Conservation (phyloP, 1,140 invertebrate genomes). For the Caenorhabditis latens region DNA sequence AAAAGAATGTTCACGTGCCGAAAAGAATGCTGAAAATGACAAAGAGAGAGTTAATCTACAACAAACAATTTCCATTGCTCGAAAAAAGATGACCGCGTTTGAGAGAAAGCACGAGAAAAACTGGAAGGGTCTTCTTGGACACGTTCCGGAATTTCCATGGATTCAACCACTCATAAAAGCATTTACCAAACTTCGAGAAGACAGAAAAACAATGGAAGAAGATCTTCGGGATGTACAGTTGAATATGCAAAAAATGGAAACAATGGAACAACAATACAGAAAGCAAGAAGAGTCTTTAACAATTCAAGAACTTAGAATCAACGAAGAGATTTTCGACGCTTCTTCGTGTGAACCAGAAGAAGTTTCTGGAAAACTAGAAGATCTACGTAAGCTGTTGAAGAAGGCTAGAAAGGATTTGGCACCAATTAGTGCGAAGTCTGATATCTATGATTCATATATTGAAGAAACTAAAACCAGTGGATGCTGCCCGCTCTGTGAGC, state of each 20-base stretch:
- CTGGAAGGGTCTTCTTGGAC: conserved; percentile 14
- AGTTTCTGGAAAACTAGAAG: conserved; percentile 44
- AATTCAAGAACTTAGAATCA: neutral
- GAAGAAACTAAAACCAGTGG: conserved; percentile 50
- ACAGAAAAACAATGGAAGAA: conserved; percentile 12
- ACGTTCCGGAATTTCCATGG: conserved; percentile 31
- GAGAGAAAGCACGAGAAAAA: conserved; percentile 7
- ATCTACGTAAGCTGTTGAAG: conserved; percentile 50
- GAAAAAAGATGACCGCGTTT: conserved; percentile 14
- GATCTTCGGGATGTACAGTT: conserved; percentile 29
- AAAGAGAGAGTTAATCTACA: neutral
- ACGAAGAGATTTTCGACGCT: neutral
- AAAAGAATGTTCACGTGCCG: neutral
- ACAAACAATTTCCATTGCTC: neutral
- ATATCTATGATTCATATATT: conserved; percentile 64
- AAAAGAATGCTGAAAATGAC: conserved; percentile 28
- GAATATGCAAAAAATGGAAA: conserved; percentile 20
- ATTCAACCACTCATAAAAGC: neutral
- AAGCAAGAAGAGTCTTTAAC: conserved; percentile 4
- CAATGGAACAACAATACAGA: neutral
- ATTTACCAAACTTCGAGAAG: neutral
- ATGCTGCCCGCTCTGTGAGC: conserved; percentile 65
- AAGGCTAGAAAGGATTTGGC: conserved; percentile 58
- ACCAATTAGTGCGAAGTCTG: conserved; percentile 57
- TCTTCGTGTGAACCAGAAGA: conserved; percentile 47